phyloP scores from a whole-genome alignment of 2,888 invertebrate species.

The Campoletis raptor region DNA sequence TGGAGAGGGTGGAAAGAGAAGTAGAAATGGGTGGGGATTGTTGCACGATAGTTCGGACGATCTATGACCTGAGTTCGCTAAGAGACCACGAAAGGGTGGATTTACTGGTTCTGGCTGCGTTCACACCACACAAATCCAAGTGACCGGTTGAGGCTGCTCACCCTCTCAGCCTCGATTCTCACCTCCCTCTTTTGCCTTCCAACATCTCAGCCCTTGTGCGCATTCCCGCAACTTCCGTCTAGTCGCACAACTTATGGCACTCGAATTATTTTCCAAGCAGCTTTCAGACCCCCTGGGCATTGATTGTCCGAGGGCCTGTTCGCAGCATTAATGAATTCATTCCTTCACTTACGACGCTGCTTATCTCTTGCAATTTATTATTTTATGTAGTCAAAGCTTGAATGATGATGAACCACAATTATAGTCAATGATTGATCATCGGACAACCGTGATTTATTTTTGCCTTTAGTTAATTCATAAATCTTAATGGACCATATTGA shows the following conservation, averaged over 20 bases:
- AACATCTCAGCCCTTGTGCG: constrained; percentile 53
- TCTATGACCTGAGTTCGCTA: constrained; percentile 84
- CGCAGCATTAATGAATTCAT: constrained; percentile 6
- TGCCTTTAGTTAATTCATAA: not conserved
- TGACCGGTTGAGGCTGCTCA: constrained; percentile 80
- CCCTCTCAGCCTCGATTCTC: constrained; percentile 70
- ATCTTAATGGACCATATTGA: not conserved
- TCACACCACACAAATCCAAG: constrained; percentile 85
- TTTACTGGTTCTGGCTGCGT: constrained; percentile 84
- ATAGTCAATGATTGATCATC: not conserved
- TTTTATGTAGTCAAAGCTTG: not conserved
- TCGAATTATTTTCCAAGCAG: constrained; percentile 75
- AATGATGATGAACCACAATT: not conserved
- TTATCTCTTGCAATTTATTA: not conserved
- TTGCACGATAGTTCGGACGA: constrained; percentile 83
- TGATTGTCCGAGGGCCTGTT: constrained; percentile 47
- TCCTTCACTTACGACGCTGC: not conserved
- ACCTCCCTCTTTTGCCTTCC: constrained; percentile 62
- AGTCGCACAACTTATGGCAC: constrained; percentile 80
- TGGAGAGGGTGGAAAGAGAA: constrained; percentile 48
- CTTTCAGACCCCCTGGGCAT: constrained; percentile 45
- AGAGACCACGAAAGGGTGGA: constrained; percentile 84
- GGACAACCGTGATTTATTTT: not conserved
- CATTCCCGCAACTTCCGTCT: constrained; percentile 74
- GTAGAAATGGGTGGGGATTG: constrained; percentile 74